These are phyloP conservation scores for Manduca sexta DNA, from an alignment of 1,140 invertebrate genomes.

Conservation along the genomic window DNA sequence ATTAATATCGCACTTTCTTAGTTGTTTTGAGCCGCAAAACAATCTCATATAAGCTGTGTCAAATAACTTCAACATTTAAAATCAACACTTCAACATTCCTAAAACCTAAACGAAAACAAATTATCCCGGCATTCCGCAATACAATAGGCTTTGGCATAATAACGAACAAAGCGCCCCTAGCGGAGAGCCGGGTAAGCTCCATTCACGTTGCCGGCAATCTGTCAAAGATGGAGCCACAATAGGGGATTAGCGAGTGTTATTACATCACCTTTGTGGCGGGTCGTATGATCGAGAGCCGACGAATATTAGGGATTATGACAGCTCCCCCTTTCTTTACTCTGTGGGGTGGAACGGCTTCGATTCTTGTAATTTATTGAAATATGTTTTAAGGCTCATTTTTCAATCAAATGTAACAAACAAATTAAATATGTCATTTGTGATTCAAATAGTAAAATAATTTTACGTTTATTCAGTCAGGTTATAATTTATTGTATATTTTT, in stretches of 20 bases:
- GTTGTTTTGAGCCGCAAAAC: too few relatives aligned
- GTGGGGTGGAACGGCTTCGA: too few relatives aligned
- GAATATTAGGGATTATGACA: slow-evolving; percentile 69
- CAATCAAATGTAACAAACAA: too few relatives aligned
- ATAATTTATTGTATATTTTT: too few relatives aligned
- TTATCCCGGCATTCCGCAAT: slow-evolving; percentile 33
- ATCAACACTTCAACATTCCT: background rate
- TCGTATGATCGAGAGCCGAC: slow-evolving; percentile 55
- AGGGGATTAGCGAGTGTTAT: slow-evolving; percentile 64
- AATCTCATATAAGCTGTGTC: too few relatives aligned
- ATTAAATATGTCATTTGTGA: too few relatives aligned
- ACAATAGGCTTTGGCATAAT: slow-evolving; percentile 52
- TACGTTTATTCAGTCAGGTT: too few relatives aligned
- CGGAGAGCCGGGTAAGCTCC: slow-evolving; percentile 45
- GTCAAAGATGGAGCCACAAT: slow-evolving; percentile 69
- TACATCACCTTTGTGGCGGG: slow-evolving; percentile 64
- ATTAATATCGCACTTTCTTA: too few relatives aligned
- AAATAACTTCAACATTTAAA: background rate
- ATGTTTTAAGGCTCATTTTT: too few relatives aligned
- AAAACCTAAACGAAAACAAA: slow-evolving; percentile 51
- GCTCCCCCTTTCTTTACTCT: slow-evolving; percentile 46
- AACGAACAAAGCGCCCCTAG: slow-evolving; percentile 60
- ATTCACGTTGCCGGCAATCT: slow-evolving; percentile 57
- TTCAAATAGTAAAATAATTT: too few relatives aligned
- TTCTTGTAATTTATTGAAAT: too few relatives aligned